Evolutionary conservation across 1,140 invertebrate genomes (phyloP), one percentile per base, ranked within the genome.

Genomic region (Ladona fulva): DNA sequence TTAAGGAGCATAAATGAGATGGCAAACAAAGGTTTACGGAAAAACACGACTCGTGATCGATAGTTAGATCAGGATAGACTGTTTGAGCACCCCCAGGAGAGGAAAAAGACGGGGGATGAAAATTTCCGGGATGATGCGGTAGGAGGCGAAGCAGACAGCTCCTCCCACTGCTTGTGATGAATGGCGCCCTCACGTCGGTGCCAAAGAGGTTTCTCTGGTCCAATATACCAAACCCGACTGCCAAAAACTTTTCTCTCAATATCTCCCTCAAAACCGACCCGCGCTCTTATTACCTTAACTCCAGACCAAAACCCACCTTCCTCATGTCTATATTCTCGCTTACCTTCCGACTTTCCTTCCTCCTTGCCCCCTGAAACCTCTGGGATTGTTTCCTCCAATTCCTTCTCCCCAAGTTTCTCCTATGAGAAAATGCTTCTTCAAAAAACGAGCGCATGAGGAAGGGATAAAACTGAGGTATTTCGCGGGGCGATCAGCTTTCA

Each of bases 221-320:
- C 52, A 12, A 66, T 66, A 66, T 19, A 66, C 52, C 52, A 3
- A 66, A 66, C 52, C n/a, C n/a, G 52, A 66, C 52, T 66, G 52
- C 52, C 52, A 66, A 66, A 66, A 66, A 66, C 52, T 66, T 66
- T 66, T 66, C 52, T 66, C 52, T 22, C 52, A 19, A 66, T 66
- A 66, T 66, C 52, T 66, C 52, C 52, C n/a, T 66, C 52, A 19
- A 66, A 37, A 37, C 52, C 10, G 10, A 10, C 44, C 44, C 52
- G 14, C 52, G 52, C 29, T 37, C 29, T 37, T 37, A 37, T 37
- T 5, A 16, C 1, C 52, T 66, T 22, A 16, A 66, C 52, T 3
- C 44, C 44, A 11, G 10, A 10, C 44, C 44, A 10, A 52, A 11
- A 10, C 44, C 44, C 44, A 10, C 10, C 44, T 19, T 11, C 44